Conservation (phyloP, 2,888 invertebrate genomes). For the Himalopsyche kuldschensis region DNA sequence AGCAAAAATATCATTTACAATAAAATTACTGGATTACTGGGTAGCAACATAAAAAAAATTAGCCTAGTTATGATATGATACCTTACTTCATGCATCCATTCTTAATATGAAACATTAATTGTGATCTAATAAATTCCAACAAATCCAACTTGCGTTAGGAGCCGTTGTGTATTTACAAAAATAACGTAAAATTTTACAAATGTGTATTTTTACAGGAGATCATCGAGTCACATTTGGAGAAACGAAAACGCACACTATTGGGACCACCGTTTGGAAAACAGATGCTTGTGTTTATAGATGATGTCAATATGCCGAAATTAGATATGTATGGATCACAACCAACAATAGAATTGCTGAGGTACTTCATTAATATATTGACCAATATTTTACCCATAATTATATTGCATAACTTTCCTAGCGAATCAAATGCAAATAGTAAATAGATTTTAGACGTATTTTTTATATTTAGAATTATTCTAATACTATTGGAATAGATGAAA, state of each 20-base stretch:
- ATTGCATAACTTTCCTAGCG: too few species aligned
- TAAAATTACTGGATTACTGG: too few species aligned
- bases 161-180: too few species aligned
- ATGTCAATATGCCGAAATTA: slow-evolving; percentile 88
- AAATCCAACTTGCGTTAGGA: too few species aligned
- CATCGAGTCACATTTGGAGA: slow-evolving; percentile 82
- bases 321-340: slow-evolving; percentile 91
- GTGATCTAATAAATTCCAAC: too few species aligned
- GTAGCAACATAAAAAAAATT: too few species aligned
- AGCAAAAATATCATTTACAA: too few species aligned
- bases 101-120: too few species aligned
- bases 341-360: slow-evolving; percentile 85
- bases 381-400: background rate
- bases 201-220: slow-evolving; percentile 63
- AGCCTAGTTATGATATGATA: too few species aligned
- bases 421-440: background rate
- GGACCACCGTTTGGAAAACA: slow-evolving; percentile 84
- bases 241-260: slow-evolving; percentile 74
- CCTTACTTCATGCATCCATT: too few species aligned
- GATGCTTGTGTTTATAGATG: slow-evolving; percentile 85
- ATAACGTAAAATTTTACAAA: too few species aligned
- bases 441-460: too few species aligned
- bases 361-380: slow-evolving; percentile 20
- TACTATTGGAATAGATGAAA: background rate
- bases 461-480: background rate